Conservation (phyloP, 2,113 vertebrate species). For the Sorex araneus region DNA sequence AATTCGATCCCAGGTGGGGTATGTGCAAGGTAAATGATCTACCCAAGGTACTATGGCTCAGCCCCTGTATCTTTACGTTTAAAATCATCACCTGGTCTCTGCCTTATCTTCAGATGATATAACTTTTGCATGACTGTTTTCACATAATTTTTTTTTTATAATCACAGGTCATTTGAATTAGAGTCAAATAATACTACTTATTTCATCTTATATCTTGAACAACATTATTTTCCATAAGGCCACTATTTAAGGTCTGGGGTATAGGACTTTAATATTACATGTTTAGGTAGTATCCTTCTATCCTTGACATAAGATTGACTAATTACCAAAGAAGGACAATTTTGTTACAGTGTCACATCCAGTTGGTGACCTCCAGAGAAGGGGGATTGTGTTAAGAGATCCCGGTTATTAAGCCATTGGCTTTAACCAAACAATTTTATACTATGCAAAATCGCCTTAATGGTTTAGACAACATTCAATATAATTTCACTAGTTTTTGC, state of each 20-base stretch:
- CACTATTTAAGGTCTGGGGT: not conserved
- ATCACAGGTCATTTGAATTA: too few species aligned
- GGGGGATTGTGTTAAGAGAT: not conserved
- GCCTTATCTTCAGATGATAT: not conserved
- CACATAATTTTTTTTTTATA: too few species aligned
- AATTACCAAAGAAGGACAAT: not conserved
- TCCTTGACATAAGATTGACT: not conserved
- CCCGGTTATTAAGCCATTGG: not conserved
- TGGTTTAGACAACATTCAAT: not conserved
- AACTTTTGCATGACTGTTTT: not conserved
- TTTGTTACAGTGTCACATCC: not conserved
- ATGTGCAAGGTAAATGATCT: too few species aligned
- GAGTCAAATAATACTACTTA: too few species aligned
- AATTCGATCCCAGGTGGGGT: too few species aligned
- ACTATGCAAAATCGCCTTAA: not conserved
- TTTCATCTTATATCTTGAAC: not conserved
- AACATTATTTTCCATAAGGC: not conserved
- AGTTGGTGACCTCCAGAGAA: accelerated
- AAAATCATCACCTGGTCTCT: not conserved
- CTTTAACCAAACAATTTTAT: not conserved
- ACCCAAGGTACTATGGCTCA: too few species aligned
- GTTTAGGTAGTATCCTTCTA: not conserved
- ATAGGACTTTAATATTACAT: not conserved
- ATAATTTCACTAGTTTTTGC: not conserved
- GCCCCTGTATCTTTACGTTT: not conserved